Conservation (phyloP, 2,888 invertebrate genomes). For the Pollenia angustigena region DNA sequence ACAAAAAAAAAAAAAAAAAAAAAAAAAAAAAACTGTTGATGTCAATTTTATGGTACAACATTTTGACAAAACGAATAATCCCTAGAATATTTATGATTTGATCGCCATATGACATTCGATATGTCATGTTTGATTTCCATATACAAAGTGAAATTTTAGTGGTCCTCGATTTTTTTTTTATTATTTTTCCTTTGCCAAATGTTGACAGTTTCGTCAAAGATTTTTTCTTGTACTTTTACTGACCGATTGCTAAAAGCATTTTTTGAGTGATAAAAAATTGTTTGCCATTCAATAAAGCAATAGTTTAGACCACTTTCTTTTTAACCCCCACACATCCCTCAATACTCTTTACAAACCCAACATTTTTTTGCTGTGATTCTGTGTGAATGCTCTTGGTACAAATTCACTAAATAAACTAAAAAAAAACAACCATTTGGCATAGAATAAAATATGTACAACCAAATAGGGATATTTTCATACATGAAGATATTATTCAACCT, state of each 20-base stretch:
- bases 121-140: constrained; percentile 56
- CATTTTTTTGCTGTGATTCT: not conserved
- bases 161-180: not conserved
- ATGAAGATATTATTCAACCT: not conserved
- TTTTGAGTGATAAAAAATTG: not conserved
- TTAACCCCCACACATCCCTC: not conserved
- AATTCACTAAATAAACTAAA: not conserved
- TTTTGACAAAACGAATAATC: constrained; percentile 17
- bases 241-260: constrained; percentile 50
- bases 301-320: not conserved
- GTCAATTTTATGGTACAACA: not conserved
- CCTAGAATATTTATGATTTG: constrained; percentile 53
- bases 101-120: constrained; percentile 48
- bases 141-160: constrained; percentile 57
- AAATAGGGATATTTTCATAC: not conserved
- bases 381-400: not conserved
- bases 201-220: constrained; percentile 54
- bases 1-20: not conserved
- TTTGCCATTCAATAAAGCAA: not conserved
- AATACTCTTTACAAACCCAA: not conserved
- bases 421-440: constrained; percentile 12
- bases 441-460: not conserved
- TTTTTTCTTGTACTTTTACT: constrained; percentile 50
- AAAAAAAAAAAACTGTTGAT: not conserved
- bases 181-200: not conserved